Conservation (phyloP, 2,888 invertebrate genomes). For the Hanleya hanleyi region DNA sequence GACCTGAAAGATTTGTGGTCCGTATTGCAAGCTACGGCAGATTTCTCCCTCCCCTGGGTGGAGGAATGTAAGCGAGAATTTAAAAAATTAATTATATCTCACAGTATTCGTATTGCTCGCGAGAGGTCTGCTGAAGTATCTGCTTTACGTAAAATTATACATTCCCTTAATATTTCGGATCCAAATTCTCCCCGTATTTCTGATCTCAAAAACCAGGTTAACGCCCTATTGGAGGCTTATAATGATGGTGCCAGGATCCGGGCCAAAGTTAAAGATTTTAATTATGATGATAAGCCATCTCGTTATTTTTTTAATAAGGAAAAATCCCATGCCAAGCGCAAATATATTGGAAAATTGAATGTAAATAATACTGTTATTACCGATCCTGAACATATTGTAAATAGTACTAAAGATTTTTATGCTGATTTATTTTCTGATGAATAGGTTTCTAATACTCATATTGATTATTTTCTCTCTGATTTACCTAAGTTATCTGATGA, state of each 20-base stretch:
- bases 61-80: background rate
- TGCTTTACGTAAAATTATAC: background rate
- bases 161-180: background rate
- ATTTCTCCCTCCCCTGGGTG: background rate
- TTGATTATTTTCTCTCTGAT: conserved; percentile 8
- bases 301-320: conserved; percentile 5
- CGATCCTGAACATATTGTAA: background rate
- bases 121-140: background rate
- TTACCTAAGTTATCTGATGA: background rate
- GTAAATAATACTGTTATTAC: background rate
- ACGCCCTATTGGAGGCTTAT: background rate
- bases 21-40: background rate
- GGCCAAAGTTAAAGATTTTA: background rate
- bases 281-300: conserved; percentile 10
- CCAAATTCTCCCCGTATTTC: background rate
- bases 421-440: conserved; percentile 1
- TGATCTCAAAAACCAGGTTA: background rate
- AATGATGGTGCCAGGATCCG: conserved; percentile 1
- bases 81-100: background rate
- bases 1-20: background rate
- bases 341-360: background rate
- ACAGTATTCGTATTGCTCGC: background rate
- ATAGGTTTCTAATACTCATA: background rate
- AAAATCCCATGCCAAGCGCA: background rate
- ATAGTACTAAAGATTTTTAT: background rate